These are phyloP conservation scores for Scolanthus callimorphus DNA, from an alignment of 92 coral and sea anemone species.

Conservation along the genomic window DNA sequence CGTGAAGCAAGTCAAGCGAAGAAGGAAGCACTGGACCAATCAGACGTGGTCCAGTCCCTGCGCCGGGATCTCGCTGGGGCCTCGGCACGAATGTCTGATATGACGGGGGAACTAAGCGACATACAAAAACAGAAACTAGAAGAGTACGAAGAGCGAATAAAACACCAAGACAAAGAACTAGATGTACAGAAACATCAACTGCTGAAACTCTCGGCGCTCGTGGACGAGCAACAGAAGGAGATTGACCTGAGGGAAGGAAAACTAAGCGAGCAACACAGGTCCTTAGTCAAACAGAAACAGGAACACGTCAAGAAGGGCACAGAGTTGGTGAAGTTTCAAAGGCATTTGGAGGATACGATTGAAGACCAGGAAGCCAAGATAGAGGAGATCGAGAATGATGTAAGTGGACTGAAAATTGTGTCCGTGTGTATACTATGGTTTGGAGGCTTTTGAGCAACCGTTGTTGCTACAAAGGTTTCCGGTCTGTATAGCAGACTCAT, in stretches of 20 bases:
- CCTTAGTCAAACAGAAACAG: conserved; percentile 54
- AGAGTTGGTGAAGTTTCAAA: conserved; percentile 65
- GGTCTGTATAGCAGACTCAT: too few relatives aligned
- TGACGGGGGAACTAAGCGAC: conserved; percentile 94
- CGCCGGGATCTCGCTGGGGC: conserved; percentile 95
- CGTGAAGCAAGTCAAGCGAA: conserved; percentile 92
- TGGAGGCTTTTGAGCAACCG: too few relatives aligned
- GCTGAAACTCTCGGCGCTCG: conserved; percentile 62
- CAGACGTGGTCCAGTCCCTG: conserved; percentile 84
- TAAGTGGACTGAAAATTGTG: too few relatives aligned
- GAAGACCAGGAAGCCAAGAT: conserved; percentile 62
- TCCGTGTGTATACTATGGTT: too few relatives aligned
- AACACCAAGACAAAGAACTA: conserved; percentile 77
- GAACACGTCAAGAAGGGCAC: conserved; percentile 56
- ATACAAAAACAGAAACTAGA: conserved; percentile 89
- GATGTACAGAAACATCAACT: conserved; percentile 81
- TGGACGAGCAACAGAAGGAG: conserved; percentile 84
- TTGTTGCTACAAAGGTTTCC: too few relatives aligned
- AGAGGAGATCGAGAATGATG: conserved; percentile 72
- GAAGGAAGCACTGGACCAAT: conserved; percentile 78
- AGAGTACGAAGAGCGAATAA: conserved; percentile 76
- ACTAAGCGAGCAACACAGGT: conserved; percentile 55
- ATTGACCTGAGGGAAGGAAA: conserved; percentile 65
- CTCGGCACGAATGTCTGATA: conserved; percentile 96
- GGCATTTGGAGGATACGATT: conserved; percentile 43